Conservation (phyloP, 2,888 invertebrate species). For the Rhingia rostrata region DNA sequence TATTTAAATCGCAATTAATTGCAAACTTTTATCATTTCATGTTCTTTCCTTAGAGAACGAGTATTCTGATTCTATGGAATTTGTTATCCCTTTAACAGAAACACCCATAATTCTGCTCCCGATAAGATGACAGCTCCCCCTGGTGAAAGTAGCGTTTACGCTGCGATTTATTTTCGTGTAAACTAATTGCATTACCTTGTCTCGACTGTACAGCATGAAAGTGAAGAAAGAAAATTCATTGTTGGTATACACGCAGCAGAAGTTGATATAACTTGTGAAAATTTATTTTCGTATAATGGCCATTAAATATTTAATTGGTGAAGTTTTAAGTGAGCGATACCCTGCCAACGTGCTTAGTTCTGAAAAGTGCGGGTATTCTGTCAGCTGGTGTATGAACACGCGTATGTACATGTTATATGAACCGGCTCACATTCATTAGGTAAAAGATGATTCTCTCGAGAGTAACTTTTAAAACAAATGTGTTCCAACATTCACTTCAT, state of each 20-base stretch:
- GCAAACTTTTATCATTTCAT: conserved; percentile 23
- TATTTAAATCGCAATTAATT: conserved; percentile 25
- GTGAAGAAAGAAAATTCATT: conserved; percentile 47
- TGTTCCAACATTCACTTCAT: conserved; percentile 24
- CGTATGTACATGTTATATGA: not conserved
- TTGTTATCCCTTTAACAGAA: conserved; percentile 37
- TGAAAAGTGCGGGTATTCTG: conserved; percentile 1
- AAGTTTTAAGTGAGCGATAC: conserved; percentile 42
- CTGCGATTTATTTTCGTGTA: conserved; percentile 40
- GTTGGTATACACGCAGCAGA: conserved; percentile 53
- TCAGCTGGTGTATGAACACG: not conserved
- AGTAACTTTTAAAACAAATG: conserved; percentile 30
- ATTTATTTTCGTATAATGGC: conserved; percentile 43
- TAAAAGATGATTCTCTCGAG: conserved; percentile 23
- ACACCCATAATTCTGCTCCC: conserved; percentile 35
- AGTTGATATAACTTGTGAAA: conserved; percentile 39
- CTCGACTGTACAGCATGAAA: conserved; percentile 32
- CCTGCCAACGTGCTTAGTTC: conserved; percentile 1
- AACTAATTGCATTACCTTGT: conserved; percentile 59
- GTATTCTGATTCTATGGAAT: conserved; percentile 17
- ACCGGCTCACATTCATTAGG: conserved; percentile 14
- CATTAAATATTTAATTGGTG: conserved; percentile 64
- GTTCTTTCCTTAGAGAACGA: not conserved
- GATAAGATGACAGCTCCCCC: conserved; percentile 31
- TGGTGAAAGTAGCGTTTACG: conserved; percentile 32